Evolutionary conservation across 1,140 invertebrate species (phyloP), one percentile per base, ranked within the genome.

Genomic region (Drosophila pruinosa): DNA sequence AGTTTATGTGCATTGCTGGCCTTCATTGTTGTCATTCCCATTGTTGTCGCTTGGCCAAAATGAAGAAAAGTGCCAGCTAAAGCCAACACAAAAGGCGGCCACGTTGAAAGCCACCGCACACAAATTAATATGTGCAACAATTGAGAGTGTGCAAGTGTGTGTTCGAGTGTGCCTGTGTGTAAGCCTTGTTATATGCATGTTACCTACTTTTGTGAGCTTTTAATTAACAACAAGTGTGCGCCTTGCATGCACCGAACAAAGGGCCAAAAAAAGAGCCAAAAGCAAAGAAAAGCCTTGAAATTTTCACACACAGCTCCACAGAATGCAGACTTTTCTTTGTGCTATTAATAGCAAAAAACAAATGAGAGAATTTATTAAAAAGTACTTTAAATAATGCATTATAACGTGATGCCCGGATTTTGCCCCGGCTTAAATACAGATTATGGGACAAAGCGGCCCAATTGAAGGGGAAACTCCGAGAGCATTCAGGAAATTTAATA

Each of bases 201-300:
- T 83, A 85, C 80, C 80, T 85, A 83, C 80, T 83, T 83, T 80
- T 83, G 80, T 83, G 76, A 75, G 80, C 80, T 85, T 83, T 83
- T 83, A 83, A 83, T 83, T 83, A 83, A 83, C 80, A 85, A 83
- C 72, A 85, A 85, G 61, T 58, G 69, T 62, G 19, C 65, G 47
- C 72, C 58, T 36, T 21, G 45, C 36, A 50, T 38, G 41, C 61
- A n/a, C 39, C 22, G 52, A 65, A 73, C 63, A 77, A 81, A 73
- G 53, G 24, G 41, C 52, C 31, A 58, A 10, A 31, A 31, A 36
- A 17, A 24, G 45, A 54, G 34, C 12, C 17, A 43, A 31, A 12
- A 7, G 4, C 36, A 21, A 47, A 71, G 45, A 17, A 50, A 74
- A 85, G 62, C 79, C 80, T 82, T 83, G 80, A 82, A 83, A 75